Percentiles rank a stretch among this genome's conserved stretches.
phyloP scores from a whole-genome alignment of 1,140 invertebrate species.

The Microplitis demolitor region DNA sequence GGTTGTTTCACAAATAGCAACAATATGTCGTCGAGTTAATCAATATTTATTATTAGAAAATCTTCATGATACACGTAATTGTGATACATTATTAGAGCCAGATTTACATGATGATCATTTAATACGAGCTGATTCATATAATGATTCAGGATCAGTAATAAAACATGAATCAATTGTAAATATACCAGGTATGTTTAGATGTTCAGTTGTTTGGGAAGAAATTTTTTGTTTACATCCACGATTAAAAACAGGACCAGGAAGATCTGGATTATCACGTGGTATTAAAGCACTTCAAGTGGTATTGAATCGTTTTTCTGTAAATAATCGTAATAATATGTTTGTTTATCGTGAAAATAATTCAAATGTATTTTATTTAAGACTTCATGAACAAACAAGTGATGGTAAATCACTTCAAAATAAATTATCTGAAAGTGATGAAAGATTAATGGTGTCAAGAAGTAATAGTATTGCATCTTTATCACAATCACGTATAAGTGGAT shows the following conservation, averaged over 20 bases:
- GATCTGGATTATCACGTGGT: slow-evolving; percentile 66
- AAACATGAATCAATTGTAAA: slow-evolving; percentile 38
- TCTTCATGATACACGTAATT: slow-evolving; percentile 73
- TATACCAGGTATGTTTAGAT: slow-evolving; percentile 73
- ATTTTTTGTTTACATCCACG: slow-evolving; percentile 75
- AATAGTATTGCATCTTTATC: slow-evolving; percentile 56
- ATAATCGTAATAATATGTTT: slow-evolving; percentile 82
- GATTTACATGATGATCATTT: slow-evolving; percentile 67
- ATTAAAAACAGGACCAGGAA: slow-evolving; percentile 70
- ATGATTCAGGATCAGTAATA: slow-evolving; percentile 22
- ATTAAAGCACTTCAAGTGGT: slow-evolving; percentile 71
- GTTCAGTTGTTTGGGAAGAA: slow-evolving; percentile 75
- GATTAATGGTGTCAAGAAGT: slow-evolving; percentile 56
- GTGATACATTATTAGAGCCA: slow-evolving; percentile 72
- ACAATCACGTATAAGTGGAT: slow-evolving; percentile 42
- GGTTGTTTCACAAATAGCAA: slow-evolving; percentile 64
- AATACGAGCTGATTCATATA: slow-evolving; percentile 39
- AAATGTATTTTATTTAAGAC: slow-evolving; percentile 74
- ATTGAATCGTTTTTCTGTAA: slow-evolving; percentile 75
- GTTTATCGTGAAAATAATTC: slow-evolving; percentile 72
- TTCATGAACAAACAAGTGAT: slow-evolving; percentile 57
- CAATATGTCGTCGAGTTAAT: slow-evolving; percentile 73
- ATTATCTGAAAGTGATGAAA: slow-evolving; percentile 57
- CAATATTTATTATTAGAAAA: slow-evolving; percentile 74
- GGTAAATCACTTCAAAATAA: slow-evolving; percentile 53